Evolutionary conservation across 2,888 invertebrate genomes (phyloP).

Genomic region (Mamestra brassicae): DNA sequence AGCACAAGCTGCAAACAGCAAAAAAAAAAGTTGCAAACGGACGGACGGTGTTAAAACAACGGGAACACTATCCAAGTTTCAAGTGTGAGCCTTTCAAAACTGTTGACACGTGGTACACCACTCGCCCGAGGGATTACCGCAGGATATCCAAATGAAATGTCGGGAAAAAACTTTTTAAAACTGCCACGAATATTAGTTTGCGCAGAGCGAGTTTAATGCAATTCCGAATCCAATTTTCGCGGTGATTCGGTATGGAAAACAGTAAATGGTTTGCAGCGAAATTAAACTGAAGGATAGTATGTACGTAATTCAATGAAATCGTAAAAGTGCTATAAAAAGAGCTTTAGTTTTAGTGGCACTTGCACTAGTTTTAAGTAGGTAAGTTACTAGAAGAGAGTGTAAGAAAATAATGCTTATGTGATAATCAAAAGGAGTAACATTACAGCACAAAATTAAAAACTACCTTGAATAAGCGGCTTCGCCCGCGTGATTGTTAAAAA

Average conservation of each 20-base stretch:
- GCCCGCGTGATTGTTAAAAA: no score
- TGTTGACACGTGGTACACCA: slow-evolving; percentile 57
- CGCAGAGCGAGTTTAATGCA: slow-evolving; percentile 51
- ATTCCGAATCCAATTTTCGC: slow-evolving; percentile 46
- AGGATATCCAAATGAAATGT: slow-evolving; percentile 39
- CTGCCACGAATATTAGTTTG: slow-evolving; percentile 29
- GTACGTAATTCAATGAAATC: slow-evolving; percentile 15
- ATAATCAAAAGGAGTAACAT: no score
- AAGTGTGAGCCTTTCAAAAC: slow-evolving; percentile 52
- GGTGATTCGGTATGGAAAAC: slow-evolving; percentile 9
- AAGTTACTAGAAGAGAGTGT: not conserved
- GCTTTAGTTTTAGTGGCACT: slow-evolving; percentile 19
- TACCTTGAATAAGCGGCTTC: no score
- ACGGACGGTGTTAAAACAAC: slow-evolving; percentile 39
- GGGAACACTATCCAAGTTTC: slow-evolving; percentile 27
- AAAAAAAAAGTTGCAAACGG: slow-evolving; percentile 19
- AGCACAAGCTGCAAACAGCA: slow-evolving; percentile 13
- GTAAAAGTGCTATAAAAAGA: not conserved
- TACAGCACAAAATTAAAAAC: no score
- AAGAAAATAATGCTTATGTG: no score
- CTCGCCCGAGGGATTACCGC: slow-evolving; percentile 39
- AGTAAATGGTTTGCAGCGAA: slow-evolving; percentile 16
- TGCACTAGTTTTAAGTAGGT: not conserved
- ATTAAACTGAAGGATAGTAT: not conserved
- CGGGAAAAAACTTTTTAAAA: slow-evolving; percentile 26